Evolutionary conservation across 2,888 invertebrate species (phyloP).

Genomic region (Luperina testacea): DNA sequence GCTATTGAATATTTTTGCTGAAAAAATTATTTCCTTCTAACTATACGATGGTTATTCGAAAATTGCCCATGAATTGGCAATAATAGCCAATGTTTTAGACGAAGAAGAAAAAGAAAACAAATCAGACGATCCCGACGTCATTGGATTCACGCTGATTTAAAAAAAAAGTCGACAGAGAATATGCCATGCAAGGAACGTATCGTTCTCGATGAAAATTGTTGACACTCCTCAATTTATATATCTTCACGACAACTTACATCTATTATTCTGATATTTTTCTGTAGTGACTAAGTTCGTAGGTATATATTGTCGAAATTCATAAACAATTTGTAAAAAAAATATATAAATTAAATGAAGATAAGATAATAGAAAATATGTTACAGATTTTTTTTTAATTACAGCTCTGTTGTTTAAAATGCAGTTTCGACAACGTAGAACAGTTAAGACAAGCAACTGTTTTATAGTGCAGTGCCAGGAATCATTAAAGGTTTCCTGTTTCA

Average conservation of each 20-base stretch:
- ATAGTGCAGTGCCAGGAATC: not conserved
- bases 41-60: not conserved
- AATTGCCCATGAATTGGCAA: not conserved
- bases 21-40: not conserved
- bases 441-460: conserved; percentile 4
- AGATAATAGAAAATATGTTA: not conserved
- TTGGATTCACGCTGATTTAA: not conserved
- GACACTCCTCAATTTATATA: not conserved
- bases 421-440: not conserved
- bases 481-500: not conserved
- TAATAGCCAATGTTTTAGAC: not conserved
- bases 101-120: not conserved
- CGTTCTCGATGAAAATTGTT: not conserved
- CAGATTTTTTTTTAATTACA: not conserved
- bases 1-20: not conserved
- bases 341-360: not conserved
- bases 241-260: conserved; percentile 22
- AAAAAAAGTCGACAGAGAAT: not conserved
- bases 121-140: not conserved
- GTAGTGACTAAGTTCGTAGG: not conserved
- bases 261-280: conserved; percentile 22
- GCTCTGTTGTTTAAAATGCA: not conserved
- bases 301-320: conserved; percentile 50
- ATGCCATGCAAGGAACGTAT: not conserved
- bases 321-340: conserved; percentile 15